Conservation (phyloP, 1,140 invertebrate species). For the Drosophila willistoni region DNA sequence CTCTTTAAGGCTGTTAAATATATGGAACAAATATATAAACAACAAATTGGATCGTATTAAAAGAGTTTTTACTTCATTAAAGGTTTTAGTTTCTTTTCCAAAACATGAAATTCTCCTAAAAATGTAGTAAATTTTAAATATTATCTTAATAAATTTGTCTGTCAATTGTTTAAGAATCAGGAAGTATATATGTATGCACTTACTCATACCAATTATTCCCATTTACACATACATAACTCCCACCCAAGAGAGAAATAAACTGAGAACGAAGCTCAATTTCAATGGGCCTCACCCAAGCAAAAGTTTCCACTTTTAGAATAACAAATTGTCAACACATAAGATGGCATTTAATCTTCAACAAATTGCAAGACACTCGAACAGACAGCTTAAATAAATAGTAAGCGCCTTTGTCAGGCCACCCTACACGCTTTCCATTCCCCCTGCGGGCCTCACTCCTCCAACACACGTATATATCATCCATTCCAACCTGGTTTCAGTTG, state of each 20-base stretch:
- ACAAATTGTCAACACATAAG: slow-evolving; percentile 80
- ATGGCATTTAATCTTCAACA: slow-evolving; percentile 80
- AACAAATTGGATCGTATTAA: no score
- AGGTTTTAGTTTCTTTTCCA: no score
- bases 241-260: neutral
- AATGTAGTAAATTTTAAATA: no score
- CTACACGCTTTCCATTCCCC: neutral
- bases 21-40: no score
- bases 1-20: no score
- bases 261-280: slow-evolving; percentile 26
- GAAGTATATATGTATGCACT: neutral
- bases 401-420: slow-evolving; percentile 32
- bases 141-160: no score
- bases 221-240: neutral
- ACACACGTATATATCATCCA: neutral
- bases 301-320: slow-evolving; percentile 38
- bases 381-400: slow-evolving; percentile 78
- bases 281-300: slow-evolving; percentile 23
- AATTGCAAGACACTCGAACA: slow-evolving; percentile 75
- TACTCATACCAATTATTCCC: neutral
- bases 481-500: slow-evolving; percentile 32
- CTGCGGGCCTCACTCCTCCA: no score
- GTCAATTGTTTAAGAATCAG: no score
- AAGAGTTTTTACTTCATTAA: no score
- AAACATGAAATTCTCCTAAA: no score